phyloP scores from a whole-genome alignment of 2,888 invertebrate species.

The Nysson spinosus region DNA sequence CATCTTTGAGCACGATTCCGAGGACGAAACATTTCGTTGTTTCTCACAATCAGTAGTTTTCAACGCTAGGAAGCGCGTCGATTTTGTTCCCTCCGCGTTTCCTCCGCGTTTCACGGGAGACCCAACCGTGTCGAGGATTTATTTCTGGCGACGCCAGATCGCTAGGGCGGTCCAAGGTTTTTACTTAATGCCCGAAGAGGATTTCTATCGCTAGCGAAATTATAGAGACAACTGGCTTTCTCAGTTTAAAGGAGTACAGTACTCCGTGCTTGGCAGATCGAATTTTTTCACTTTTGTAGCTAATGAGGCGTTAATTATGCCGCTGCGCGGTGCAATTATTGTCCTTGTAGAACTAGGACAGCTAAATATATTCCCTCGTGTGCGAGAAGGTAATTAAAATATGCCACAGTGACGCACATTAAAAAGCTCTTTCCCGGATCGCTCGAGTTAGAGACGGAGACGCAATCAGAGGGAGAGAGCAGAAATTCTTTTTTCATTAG shows the following conservation, averaged over 20 bases:
- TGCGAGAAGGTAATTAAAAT: constrained; percentile 30
- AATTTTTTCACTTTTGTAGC: too few relatives aligned
- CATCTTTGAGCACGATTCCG: too few relatives aligned
- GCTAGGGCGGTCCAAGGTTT: constrained; percentile 43
- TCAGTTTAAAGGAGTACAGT: too few relatives aligned
- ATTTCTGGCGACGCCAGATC: constrained; percentile 50
- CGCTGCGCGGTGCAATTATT: constrained; percentile 9
- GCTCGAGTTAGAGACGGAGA: constrained; percentile 7
- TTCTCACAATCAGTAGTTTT: too few relatives aligned
- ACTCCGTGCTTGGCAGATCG: too few relatives aligned
- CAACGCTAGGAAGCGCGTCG: too few relatives aligned
- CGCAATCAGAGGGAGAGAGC: constrained; percentile 2
- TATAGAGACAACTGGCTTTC: too few relatives aligned
- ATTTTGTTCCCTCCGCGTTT: neutral
- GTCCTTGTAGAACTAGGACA: constrained; percentile 15
- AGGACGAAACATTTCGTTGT: constrained; percentile 7
- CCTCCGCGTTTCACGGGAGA: constrained; percentile 6
- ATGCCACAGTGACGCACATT: constrained; percentile 7
- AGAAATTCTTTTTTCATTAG: too few relatives aligned
- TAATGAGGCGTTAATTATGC: neutral
- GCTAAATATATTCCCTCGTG: neutral
- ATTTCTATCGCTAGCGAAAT: too few relatives aligned
- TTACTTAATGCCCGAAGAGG: constrained; percentile 45
- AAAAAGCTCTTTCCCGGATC: neutral
- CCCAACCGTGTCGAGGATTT: constrained; percentile 42